Percentiles rank a stretch among this genome's conserved stretches.
Conservation (phyloP, 1,140 invertebrate species). For the Lucilia sericata region DNA sequence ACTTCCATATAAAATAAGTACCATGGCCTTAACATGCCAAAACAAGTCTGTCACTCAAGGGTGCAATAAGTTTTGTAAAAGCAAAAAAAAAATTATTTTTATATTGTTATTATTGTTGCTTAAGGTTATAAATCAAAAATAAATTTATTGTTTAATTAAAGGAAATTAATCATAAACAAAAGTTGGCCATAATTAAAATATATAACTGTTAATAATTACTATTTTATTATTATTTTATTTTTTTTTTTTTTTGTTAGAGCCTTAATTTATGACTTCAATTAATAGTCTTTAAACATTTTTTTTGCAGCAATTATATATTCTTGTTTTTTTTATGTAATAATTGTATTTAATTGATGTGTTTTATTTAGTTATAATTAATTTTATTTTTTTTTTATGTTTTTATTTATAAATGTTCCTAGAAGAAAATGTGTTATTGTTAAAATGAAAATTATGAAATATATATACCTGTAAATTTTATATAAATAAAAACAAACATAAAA, state of each 20-base stretch:
- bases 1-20: neutral
- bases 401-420: neutral
- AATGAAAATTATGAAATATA: neutral
- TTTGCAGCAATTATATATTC: no score
- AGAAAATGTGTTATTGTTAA: neutral
- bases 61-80: neutral
- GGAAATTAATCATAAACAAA: neutral
- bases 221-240: no score
- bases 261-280: neutral
- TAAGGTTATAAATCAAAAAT: no score
- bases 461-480: no score
- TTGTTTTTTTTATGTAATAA: no score
- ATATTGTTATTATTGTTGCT: no score
- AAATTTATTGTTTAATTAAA: conserved; percentile 9
- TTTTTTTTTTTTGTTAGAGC: no score
- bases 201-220: no score
- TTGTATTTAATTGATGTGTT: no score
- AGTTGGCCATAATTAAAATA: neutral
- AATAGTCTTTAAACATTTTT: no score
- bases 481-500: no score
- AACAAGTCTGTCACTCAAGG: neutral
- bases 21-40: neutral
- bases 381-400: neutral
- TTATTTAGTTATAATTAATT: no score
- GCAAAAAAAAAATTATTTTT: neutral